Evolutionary conservation across 2,888 invertebrate species (phyloP), one percentile per base, ranked within the genome.

Genomic region (Drosophila setosimentum): DNA sequence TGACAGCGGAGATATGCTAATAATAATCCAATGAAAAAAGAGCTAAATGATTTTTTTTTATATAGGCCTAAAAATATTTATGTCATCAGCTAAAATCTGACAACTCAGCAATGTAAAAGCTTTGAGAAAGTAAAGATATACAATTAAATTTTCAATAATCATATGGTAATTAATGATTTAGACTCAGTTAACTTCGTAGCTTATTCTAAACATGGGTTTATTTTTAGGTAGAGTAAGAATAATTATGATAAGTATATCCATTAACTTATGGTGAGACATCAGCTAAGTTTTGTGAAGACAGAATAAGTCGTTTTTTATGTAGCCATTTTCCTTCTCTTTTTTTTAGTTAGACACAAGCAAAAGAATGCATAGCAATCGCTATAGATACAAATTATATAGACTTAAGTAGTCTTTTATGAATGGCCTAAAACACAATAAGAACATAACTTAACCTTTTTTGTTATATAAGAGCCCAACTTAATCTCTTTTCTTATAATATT

Each of bases 1-100:
- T 75, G 75, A 65, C 60, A 57, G 42, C 16, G 2, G 21, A 30
- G 3, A 35, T 40, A n/a, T n/a, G 29, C 37, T n/a, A 27, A 11
- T n/a, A 8, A 27, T 10, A 49, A n/a, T 10, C 27, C 18, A 49
- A 11, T 18, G 49, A 18, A 18, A 49, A 18, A 49, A 10, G 18
- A 18, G 48, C 27, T 18, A 27, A 45, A 45, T 13, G 21, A 7
- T 33, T 33, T n/a, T 40, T 45, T 27, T 11, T 10, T 27, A 49
- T 11, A 11, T 49, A 27, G 16, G 49, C 10, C 27, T 6, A 10
- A 27, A 27, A 49, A 5, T 49, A 18, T 49, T 27, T 18, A 49
- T 27, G 49, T 49, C 45, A 24, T 45, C 45, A 24, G 45, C 24
- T 4, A 4, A 16, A 16, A 24, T 4, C 16, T 7, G 45, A 16